Conservation (phyloP, 1,140 invertebrate genomes). For the Gonatopus flavifemur region DNA sequence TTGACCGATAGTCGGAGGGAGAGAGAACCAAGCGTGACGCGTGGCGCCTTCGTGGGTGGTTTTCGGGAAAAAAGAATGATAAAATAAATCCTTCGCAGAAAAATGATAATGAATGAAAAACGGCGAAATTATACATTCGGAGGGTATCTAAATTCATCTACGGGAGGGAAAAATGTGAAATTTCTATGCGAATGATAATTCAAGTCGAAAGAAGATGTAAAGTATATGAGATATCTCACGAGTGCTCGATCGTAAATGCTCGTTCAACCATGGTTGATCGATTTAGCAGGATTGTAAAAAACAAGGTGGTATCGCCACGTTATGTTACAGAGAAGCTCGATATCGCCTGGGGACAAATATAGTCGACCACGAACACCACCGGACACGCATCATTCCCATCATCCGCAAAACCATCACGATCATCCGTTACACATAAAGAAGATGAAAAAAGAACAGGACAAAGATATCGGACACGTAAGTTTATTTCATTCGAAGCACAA, state of each 20-base stretch:
- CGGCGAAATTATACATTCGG: no score
- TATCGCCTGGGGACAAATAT: slow-evolving; percentile 57
- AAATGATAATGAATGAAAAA: no score
- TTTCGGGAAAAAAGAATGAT: no score
- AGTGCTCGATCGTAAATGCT: no score
- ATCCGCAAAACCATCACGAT: slow-evolving; percentile 57
- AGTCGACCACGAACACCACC: slow-evolving; percentile 70
- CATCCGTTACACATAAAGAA: slow-evolving; percentile 53
- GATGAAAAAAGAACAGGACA: slow-evolving; percentile 56
- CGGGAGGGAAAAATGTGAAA: no score
- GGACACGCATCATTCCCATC: slow-evolving; percentile 50
- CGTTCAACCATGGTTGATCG: no score
- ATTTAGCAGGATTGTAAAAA: no score
- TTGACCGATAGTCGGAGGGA: slow-evolving; percentile 22
- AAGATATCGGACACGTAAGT: slow-evolving; percentile 55
- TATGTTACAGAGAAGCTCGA: slow-evolving; percentile 69
- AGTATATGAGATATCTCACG: no score
- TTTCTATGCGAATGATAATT: no score
- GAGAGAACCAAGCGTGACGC: slow-evolving; percentile 29
- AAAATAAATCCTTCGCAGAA: no score
- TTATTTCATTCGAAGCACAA: slow-evolving; percentile 1
- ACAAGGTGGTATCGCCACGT: slow-evolving; percentile 10
- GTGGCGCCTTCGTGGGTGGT: slow-evolving; percentile 1
- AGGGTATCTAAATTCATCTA: no score
- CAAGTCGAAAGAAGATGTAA: no score